Evolutionary conservation across 2,113 vertebrate genomes (phyloP).

Genomic region (Melanocharis versteri): DNA sequence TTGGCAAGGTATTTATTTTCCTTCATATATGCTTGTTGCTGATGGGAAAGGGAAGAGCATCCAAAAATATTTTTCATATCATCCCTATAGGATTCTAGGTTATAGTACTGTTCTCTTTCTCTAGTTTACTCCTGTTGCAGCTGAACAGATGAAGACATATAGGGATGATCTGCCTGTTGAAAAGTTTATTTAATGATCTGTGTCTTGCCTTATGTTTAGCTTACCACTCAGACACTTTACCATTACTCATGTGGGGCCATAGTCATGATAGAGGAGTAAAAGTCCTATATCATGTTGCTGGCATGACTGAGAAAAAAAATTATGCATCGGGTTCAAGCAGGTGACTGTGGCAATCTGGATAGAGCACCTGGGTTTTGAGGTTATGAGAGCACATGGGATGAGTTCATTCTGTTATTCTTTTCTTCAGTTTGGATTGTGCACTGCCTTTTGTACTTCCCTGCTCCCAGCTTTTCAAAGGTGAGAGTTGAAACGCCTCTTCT

Average conservation of each 20-base stretch:
- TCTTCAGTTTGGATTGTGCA: not conserved
- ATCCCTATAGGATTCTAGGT: not conserved
- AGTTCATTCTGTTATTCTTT: not conserved
- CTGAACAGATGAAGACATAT: not conserved
- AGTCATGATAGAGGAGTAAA: not conserved
- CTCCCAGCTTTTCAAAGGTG: not conserved
- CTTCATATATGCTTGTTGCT: not conserved
- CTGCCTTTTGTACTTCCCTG: not conserved
- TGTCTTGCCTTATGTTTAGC: not conserved
- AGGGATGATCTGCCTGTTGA: not conserved
- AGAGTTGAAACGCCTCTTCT: not conserved
- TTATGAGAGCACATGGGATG: not conserved
- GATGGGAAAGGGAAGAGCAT: not conserved
- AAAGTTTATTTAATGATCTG: not conserved
- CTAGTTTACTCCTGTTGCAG: not conserved
- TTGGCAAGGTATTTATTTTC: not conserved
- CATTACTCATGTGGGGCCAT: not conserved
- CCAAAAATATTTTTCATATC: not conserved
- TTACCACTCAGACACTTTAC: not conserved
- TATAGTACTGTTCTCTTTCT: not conserved
- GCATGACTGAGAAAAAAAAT: not conserved
- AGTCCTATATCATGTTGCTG: not conserved
- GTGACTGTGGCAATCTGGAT: not conserved
- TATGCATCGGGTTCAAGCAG: not conserved
- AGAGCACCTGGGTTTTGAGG: not conserved